phyloP scores from a whole-genome alignment of 2,888 invertebrate genomes.

The Chalcis sispes region DNA sequence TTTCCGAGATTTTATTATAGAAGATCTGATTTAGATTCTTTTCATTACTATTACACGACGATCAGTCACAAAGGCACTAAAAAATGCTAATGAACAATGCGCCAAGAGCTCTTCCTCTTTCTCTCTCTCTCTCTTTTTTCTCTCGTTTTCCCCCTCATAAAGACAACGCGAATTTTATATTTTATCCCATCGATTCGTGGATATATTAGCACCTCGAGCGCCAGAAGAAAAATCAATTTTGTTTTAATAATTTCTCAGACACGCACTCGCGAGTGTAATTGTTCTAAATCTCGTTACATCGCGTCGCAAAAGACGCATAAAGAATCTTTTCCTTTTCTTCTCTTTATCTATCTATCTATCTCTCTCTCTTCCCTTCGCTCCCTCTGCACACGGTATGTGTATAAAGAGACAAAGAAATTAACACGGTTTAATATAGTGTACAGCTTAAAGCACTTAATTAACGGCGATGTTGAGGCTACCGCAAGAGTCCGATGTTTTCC shows the following conservation, averaged over 20 bases:
- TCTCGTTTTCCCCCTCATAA: slow-evolving; percentile 11
- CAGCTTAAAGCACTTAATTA: slow-evolving; percentile 25
- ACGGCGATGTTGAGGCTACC: slow-evolving; percentile 5
- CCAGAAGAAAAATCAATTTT: too few relatives aligned
- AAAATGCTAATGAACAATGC: slow-evolving; percentile 46
- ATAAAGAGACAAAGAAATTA: slow-evolving; percentile 14
- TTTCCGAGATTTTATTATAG: slow-evolving; percentile 8
- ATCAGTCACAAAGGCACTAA: slow-evolving; percentile 47
- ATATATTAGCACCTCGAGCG: too few relatives aligned
- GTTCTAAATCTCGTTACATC: slow-evolving; percentile 4
- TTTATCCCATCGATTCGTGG: neutral
- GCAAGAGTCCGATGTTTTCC: slow-evolving; percentile 16
- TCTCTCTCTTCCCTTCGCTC: neutral
- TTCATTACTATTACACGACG: slow-evolving; percentile 44
- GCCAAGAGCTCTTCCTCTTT: slow-evolving; percentile 12
- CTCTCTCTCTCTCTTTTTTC: too few relatives aligned
- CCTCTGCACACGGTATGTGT: neutral
- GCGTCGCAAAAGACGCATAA: slow-evolving; percentile 18
- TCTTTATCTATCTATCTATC: too few relatives aligned
- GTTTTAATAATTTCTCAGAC: neutral
- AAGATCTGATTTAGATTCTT: slow-evolving; percentile 37
- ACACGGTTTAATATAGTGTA: neutral
- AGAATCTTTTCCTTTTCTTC: neutral
- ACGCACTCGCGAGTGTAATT: neutral
- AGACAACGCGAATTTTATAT: slow-evolving; percentile 2